Conservation (phyloP, 2,113 vertebrate genomes). For the Lophotis ruficrista region DNA sequence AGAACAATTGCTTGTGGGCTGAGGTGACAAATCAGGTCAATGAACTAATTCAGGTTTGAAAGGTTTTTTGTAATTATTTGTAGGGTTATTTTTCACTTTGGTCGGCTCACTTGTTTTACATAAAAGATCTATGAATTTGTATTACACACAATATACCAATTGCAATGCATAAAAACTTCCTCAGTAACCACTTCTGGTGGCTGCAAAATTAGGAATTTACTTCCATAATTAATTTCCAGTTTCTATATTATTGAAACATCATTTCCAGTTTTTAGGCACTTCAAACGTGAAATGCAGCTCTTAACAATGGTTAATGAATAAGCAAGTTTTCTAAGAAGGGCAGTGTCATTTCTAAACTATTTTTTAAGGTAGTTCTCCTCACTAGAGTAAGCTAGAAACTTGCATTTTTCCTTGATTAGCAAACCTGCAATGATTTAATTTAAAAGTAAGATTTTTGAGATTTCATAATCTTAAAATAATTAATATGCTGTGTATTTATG, state of each 20-base stretch:
- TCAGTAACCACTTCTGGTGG: background rate
- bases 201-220: background rate
- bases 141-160: background rate
- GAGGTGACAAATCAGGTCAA: background rate
- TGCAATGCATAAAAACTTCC: background rate
- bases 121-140: background rate
- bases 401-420: background rate
- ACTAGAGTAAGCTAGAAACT: background rate
- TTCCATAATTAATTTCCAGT: background rate
- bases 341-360: background rate
- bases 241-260: background rate
- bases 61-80: background rate
- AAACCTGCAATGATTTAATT: background rate
- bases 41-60: background rate
- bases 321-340: background rate
- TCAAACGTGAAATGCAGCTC: background rate
- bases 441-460: background rate
- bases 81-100: background rate
- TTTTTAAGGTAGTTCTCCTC: background rate
- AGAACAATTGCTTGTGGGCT: background rate
- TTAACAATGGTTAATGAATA: background rate
- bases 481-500: background rate
- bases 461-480: background rate
- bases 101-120: background rate
- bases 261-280: background rate